Evolutionary conservation across 1,140 invertebrate species (phyloP).

Genomic region (Stenopsyche tienmushanensis): DNA sequence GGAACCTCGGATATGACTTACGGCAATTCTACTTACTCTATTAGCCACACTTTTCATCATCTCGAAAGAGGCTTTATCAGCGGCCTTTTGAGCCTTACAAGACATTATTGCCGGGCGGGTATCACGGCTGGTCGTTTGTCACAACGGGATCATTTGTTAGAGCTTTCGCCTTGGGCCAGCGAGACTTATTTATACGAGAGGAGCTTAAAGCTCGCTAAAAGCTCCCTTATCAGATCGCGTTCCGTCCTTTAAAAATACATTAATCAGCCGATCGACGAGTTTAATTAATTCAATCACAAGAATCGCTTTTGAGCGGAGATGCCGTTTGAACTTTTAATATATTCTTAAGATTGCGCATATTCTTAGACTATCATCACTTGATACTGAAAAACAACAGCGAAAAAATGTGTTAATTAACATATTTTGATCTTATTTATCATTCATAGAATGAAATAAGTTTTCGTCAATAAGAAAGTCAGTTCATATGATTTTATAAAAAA

Average conservation of each 20-base stretch:
- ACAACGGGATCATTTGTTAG: constrained; percentile 21
- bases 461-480: no score
- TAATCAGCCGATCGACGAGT: constrained; percentile 2
- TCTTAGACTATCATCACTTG: no score
- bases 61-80: constrained; percentile 7
- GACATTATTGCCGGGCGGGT: constrained; percentile 13
- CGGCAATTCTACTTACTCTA: constrained; percentile 1
- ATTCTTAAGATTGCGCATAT: no score
- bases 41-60: constrained; percentile 20
- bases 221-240: constrained; percentile 4
- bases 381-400: no score
- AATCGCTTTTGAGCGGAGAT: neutral
- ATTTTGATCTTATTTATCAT: no score
- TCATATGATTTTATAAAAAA: no score
- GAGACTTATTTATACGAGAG: constrained; percentile 10
- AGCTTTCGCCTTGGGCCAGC: constrained; percentile 5
- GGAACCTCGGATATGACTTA: no score
- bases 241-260: constrained; percentile 18
- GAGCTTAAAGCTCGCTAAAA: constrained; percentile 17
- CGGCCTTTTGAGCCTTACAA: constrained; percentile 6
- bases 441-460: no score
- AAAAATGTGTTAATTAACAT: no score
- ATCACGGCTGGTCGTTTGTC: constrained; percentile 16
- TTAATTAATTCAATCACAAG: constrained; percentile 17
- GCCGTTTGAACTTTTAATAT: no score